These are phyloP conservation scores for Procavia capensis DNA, from an alignment of 2,113 vertebrate species.

Conservation along the genomic window DNA sequence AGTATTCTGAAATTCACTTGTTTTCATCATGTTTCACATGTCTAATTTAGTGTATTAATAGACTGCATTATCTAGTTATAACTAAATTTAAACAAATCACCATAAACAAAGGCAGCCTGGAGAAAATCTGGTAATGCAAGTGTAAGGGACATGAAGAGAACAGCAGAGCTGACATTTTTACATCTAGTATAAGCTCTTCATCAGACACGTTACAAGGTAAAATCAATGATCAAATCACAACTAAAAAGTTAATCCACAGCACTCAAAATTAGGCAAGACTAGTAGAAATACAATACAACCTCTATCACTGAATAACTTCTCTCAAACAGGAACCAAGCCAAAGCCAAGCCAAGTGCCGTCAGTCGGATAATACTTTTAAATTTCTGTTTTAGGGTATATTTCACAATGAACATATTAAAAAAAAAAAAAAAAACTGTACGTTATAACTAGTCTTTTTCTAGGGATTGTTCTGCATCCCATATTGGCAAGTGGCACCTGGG, in stretches of 20 bases:
- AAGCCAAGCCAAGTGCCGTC: no score
- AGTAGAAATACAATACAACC: not conserved
- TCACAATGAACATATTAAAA: not conserved
- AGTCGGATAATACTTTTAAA: not conserved
- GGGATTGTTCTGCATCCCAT: no score
- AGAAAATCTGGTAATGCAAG: not conserved
- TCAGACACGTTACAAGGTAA: not conserved
- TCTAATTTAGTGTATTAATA: not conserved
- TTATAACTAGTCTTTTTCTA: no score
- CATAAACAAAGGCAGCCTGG: not conserved
- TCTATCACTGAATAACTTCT: not conserved
- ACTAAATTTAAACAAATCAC: not conserved
- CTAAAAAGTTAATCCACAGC: not conserved
- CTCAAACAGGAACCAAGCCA: not conserved
- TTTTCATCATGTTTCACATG: slow-evolving; percentile 3
- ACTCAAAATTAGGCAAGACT: not conserved
- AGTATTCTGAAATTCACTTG: slow-evolving; percentile 27
- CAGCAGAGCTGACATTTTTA: not conserved
- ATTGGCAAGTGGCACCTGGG: no score
- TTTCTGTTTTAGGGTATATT: not conserved
- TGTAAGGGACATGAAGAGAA: slow-evolving; percentile 6
- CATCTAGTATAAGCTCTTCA: not conserved
- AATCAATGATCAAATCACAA: not conserved
- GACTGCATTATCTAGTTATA: slow-evolving; percentile 37
- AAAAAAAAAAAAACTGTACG: not conserved